Base-by-base conservation (phyloP, 2,888 invertebrate genomes). In the Trilocha varians region DNA sequence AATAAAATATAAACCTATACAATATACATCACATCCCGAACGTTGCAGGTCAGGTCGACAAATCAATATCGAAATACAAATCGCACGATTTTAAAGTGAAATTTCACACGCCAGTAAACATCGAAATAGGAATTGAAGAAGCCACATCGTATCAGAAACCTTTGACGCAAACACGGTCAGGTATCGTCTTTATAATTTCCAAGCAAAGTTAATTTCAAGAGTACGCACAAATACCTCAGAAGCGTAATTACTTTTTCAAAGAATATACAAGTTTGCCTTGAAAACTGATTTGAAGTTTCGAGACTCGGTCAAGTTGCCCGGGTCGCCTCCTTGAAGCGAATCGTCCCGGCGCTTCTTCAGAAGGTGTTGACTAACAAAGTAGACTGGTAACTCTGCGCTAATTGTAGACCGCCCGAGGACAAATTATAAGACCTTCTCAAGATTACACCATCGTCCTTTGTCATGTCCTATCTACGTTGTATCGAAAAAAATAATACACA, bases 341-440 rank as follows among this genome's bases (percentile, higher is more conserved):
- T 43, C 38, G 43, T 42, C 41, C 43, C 44, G 49, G 49, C 42
- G 50, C 42, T 43, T 54, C 50, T 49, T 42, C 49, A 59, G 55
- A 50, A 54, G 57, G 65, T 63, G 59, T 62, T 57, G 48, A 52
- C 49, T 62, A 55, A 55, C 57, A 60, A 66, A 65, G 62, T 53
- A 57, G 42, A 48, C 46, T 41, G 43, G 43, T 42, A 39, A 45
- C 46, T 44, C 50, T 43, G 48, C 43, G 44, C 47, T 67, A 65
- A 68, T 67, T 65, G 59, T 49, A 57, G 45, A 44, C 55, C 45
- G 49, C 48, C 51, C 44, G 40, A 36, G 49, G 55, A 48, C 39
- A 62, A 60, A 65, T 70, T 63, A 58, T 53, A 59, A 55, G 57
- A 52, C 52, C 49, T 52, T 45, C 43, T 44, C 39, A 51, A 58